Conservation (phyloP, 2,888 invertebrate genomes). For the Athetis lepigone region DNA sequence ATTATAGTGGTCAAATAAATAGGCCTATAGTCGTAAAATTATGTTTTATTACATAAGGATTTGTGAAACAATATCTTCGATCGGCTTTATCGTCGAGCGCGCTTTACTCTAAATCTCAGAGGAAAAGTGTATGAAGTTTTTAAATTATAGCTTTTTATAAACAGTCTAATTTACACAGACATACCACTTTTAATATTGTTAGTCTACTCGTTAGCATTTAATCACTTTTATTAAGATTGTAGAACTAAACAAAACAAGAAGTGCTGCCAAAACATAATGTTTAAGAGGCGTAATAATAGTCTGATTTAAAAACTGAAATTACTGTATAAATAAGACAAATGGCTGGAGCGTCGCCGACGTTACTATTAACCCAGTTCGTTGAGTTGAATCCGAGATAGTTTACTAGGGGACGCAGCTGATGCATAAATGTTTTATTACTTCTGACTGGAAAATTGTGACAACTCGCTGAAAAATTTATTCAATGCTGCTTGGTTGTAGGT, state of each 20-base stretch:
- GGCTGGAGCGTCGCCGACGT: conserved; percentile 32
- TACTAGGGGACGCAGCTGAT: conserved; percentile 14
- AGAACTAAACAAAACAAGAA: conserved; percentile 32
- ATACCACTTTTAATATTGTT: conserved; percentile 8
- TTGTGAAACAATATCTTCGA: conserved; percentile 10
- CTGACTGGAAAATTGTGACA: background rate
- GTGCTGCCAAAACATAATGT: conserved; percentile 42
- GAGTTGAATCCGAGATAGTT: conserved; percentile 22
- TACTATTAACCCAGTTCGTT: conserved; percentile 50
- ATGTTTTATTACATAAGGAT: conserved; percentile 20
- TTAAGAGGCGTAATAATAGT: conserved; percentile 27
- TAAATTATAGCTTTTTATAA: background rate
- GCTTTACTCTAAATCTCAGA: background rate
- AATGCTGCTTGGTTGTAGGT: too few relatives aligned
- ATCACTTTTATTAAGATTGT: conserved; percentile 33
- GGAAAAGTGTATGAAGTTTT: background rate
- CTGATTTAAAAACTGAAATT: conserved; percentile 47
- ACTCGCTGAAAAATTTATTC: background rate
- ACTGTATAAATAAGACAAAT: conserved; percentile 50
- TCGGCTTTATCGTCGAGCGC: background rate
- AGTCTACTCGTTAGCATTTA: background rate
- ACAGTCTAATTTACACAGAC: conserved; percentile 2
- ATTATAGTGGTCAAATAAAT: conserved; percentile 31
- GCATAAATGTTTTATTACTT: conserved; percentile 17
- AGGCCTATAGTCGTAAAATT: conserved; percentile 18